Evolutionary conservation across 2,888 invertebrate genomes (phyloP).

Genomic region (Hirtodrosophila duncani): DNA sequence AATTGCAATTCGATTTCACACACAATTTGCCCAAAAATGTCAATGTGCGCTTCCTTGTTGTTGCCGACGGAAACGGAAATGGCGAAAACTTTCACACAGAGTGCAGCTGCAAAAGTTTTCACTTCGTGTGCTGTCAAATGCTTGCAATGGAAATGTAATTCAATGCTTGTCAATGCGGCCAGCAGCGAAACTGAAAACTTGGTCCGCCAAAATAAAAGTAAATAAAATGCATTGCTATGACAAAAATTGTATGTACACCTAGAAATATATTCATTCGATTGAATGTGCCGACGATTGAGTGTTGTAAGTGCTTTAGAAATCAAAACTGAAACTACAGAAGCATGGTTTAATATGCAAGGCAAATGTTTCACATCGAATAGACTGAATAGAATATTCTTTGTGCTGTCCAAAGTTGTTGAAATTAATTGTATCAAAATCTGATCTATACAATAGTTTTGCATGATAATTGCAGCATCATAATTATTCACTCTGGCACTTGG

Average conservation of each 20-base stretch:
- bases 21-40: slow-evolving; percentile 68
- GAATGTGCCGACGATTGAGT: slow-evolving; percentile 60
- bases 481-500: too few relatives aligned
- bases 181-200: too few relatives aligned
- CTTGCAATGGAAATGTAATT: slow-evolving; percentile 57
- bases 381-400: too few relatives aligned
- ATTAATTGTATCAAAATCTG: too few relatives aligned
- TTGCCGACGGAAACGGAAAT: slow-evolving; percentile 50
- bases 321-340: too few relatives aligned
- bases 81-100: slow-evolving; percentile 29
- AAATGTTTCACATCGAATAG: too few relatives aligned
- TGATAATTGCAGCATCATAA: too few relatives aligned
- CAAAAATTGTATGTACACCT: slow-evolving; percentile 19
- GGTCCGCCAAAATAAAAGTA: slow-evolving; percentile 40
- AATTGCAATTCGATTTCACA: slow-evolving; percentile 70
- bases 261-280: slow-evolving; percentile 42
- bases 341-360: too few relatives aligned
- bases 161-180: slow-evolving; percentile 45
- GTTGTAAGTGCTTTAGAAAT: slow-evolving; percentile 32
- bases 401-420: too few relatives aligned
- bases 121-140: slow-evolving; percentile 43
- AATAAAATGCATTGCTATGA: slow-evolving; percentile 45
- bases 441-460: too few relatives aligned
- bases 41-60: slow-evolving; percentile 16
- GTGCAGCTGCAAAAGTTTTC: slow-evolving; percentile 45